These are phyloP conservation scores for Hydrocynus forskahlii DNA, from an alignment of 2,797 vertebrate species.

Conservation along the genomic window DNA sequence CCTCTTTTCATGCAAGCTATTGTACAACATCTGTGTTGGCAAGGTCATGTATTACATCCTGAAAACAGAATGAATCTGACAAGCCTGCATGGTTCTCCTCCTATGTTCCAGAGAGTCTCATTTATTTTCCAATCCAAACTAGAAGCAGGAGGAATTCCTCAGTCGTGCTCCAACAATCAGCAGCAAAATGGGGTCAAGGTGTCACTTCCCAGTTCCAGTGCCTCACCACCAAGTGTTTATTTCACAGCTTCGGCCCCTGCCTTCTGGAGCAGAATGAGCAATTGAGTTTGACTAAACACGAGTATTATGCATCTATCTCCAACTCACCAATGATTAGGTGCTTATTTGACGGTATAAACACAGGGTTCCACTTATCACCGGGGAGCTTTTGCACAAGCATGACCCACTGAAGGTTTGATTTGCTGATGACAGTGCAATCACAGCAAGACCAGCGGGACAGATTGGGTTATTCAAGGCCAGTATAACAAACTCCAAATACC, in stretches of 20 bases:
- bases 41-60: slow-evolving; percentile 11
- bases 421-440: slow-evolving; percentile 34
- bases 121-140: slow-evolving; percentile 49
- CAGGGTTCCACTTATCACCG: slow-evolving; percentile 52
- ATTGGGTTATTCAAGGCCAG: slow-evolving; percentile 33
- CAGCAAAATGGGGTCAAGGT: slow-evolving; percentile 60
- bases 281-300: slow-evolving; percentile 51
- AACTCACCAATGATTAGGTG: slow-evolving; percentile 58
- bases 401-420: slow-evolving; percentile 37
- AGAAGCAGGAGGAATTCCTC: slow-evolving; percentile 49
- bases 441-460: slow-evolving; percentile 25
- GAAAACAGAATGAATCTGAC: slow-evolving; percentile 41
- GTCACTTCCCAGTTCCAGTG: slow-evolving; percentile 48
- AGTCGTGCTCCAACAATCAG: slow-evolving; percentile 57
- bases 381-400: slow-evolving; percentile 37
- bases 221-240: slow-evolving; percentile 57
- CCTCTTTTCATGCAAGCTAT: slow-evolving; percentile 24
- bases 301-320: slow-evolving; percentile 59
- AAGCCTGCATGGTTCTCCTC: slow-evolving; percentile 37
- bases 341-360: slow-evolving; percentile 59
- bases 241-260: slow-evolving; percentile 53
- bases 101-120: slow-evolving; percentile 24
- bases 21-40: slow-evolving; percentile 28
- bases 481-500: slow-evolving; percentile 28
- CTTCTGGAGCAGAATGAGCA: slow-evolving; percentile 48